Conservation (phyloP, 2,888 invertebrate species). For the Lasioglossum calceatum region DNA sequence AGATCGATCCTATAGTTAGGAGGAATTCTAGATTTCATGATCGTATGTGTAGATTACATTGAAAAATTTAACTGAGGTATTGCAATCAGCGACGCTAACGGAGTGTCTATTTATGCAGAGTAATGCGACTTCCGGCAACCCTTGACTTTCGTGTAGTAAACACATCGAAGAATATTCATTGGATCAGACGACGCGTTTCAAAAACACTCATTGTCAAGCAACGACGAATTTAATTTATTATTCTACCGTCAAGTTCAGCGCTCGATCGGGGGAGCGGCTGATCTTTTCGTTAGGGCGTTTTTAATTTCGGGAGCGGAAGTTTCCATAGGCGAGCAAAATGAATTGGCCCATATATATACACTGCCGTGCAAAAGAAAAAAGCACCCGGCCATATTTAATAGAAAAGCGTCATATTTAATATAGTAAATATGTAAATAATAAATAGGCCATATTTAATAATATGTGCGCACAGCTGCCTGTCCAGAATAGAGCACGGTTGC, state of each 20-base stretch:
- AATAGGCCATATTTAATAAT: too few relatives aligned
- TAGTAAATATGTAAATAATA: too few relatives aligned
- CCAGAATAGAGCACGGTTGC: too few relatives aligned
- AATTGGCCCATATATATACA: not conserved
- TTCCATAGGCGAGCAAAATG: not conserved
- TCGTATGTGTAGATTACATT: not conserved
- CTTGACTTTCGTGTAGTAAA: conserved; percentile 37
- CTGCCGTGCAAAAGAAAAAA: too few relatives aligned
- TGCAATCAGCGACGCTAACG: conserved; percentile 16
- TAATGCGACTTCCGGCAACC: conserved; percentile 73
- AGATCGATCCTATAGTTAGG: too few relatives aligned
- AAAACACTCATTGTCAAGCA: conserved; percentile 37
- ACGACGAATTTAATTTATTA: conserved; percentile 6
- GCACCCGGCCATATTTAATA: too few relatives aligned
- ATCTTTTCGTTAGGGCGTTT: not conserved
- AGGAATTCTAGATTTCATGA: not conserved
- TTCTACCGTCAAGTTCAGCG: conserved; percentile 14
- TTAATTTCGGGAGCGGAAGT: not conserved
- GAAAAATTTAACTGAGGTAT: not conserved
- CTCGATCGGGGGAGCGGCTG: not conserved
- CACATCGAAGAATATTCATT: conserved; percentile 71
- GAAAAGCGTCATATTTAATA: too few relatives aligned
- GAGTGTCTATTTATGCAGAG: conserved; percentile 58
- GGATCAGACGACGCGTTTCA: conserved; percentile 4
- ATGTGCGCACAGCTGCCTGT: too few relatives aligned